Evolutionary conservation across 1,140 invertebrate genomes (phyloP).

Genomic region (Magallana ariakensis): DNA sequence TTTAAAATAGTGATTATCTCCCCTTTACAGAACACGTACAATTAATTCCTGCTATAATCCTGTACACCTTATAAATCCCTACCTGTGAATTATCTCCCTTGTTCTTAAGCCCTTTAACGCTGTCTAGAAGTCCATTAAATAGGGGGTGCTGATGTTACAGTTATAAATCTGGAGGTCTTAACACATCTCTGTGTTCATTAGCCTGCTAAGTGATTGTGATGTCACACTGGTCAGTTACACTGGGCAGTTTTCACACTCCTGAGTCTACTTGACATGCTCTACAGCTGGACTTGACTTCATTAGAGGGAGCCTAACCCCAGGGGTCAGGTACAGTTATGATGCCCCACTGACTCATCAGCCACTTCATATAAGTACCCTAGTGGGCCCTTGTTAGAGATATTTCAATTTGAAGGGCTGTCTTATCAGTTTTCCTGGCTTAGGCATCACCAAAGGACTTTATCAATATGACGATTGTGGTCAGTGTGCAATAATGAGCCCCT

Average conservation of each 20-base stretch:
- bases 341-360: neutral
- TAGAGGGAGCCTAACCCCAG: neutral
- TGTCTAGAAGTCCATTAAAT: neutral
- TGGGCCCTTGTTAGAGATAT: neutral
- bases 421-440: no score
- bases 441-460: no score
- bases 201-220: neutral
- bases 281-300: constrained; percentile 1
- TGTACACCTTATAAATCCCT: neutral
- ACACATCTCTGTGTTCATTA: constrained; percentile 1
- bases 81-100: constrained; percentile 3
- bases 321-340: neutral
- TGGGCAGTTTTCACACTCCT: neutral
- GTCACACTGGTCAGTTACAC: neutral
- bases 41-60: no score
- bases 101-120: neutral
- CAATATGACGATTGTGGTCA: no score
- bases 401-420: neutral
- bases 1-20: neutral
- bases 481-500: neutral
- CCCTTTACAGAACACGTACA: no score
- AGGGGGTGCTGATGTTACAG: neutral
- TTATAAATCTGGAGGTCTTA: neutral
- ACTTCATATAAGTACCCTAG: neutral
- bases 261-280: neutral